Percentiles rank a stretch among this genome's conserved stretches.
Conservation (phyloP, 1,140 invertebrate genomes). For the Diorhabda carinulata region DNA sequence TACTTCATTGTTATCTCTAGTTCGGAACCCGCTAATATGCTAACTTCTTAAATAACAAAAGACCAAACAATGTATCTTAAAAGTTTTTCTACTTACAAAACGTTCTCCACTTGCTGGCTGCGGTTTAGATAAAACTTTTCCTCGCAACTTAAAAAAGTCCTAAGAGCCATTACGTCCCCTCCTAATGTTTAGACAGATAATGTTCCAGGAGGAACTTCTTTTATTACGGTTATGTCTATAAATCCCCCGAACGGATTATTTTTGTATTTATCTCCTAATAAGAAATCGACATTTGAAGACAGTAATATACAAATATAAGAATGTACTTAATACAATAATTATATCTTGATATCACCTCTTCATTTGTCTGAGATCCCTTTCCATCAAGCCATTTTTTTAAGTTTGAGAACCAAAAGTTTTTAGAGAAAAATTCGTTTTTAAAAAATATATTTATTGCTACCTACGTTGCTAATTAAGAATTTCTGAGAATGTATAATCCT, state of each 20-base stretch:
- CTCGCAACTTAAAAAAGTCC: conserved; percentile 28
- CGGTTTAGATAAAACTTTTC: conserved; percentile 29
- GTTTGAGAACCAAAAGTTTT: too few species aligned
- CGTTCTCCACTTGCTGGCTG: conserved; percentile 16
- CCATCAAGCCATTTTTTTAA: too few species aligned
- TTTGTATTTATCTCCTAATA: too few species aligned
- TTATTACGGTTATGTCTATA: conserved; percentile 2
- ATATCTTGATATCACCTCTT: too few species aligned
- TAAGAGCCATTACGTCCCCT: conserved; percentile 27
- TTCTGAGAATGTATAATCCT: too few species aligned
- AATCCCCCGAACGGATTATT: background rate
- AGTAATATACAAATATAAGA: too few species aligned
- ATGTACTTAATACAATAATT: too few species aligned
- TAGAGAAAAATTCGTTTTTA: too few species aligned
- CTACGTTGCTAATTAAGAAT: too few species aligned
- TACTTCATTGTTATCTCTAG: conserved; percentile 7
- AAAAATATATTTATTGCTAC: too few species aligned
- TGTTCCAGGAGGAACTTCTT: background rate
- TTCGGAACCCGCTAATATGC: conserved; percentile 14
- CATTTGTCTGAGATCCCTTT: too few species aligned
- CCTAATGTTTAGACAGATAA: conserved; percentile 30
- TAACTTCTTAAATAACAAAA: conserved; percentile 10
- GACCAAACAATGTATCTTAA: conserved; percentile 19
- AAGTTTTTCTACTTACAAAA: conserved; percentile 14
- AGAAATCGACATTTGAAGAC: too few species aligned